These are phyloP conservation scores for Manacus vitellinus DNA, from an alignment of 2,113 vertebrate species.

Conservation along the genomic window DNA sequence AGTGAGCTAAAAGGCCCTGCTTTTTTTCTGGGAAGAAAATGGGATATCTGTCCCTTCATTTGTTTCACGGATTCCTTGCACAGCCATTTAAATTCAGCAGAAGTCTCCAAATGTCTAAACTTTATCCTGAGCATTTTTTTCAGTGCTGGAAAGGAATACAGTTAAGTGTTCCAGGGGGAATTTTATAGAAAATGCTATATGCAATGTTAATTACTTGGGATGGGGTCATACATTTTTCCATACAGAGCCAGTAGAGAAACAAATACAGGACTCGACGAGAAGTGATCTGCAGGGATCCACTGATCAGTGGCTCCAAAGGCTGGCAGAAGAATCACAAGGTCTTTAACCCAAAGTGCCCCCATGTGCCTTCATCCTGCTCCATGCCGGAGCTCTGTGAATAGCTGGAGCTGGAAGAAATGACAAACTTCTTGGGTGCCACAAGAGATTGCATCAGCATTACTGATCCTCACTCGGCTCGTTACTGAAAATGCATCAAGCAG, in stretches of 20 bases:
- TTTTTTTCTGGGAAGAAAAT: slow-evolving; percentile 33
- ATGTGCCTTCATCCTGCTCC: accelerated
- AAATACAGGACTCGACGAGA: not conserved
- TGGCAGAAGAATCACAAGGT: not conserved
- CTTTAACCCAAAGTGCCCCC: not conserved
- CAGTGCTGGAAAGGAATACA: slow-evolving; percentile 35
- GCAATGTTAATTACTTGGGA: slow-evolving; percentile 40
- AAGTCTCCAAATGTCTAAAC: slow-evolving; percentile 50
- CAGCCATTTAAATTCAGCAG: slow-evolving; percentile 42
- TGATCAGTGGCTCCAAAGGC: not conserved
- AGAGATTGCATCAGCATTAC: slow-evolving; percentile 39
- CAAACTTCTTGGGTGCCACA: slow-evolving; percentile 44
- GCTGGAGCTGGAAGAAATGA: not conserved
- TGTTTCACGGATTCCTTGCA: slow-evolving; percentile 20
- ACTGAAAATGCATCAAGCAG: slow-evolving; percentile 48
- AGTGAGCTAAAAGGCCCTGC: not conserved
- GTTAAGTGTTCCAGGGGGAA: slow-evolving; percentile 15
- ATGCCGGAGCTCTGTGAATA: not conserved
- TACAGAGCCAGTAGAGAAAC: not conserved
- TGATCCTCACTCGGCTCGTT: slow-evolving; percentile 10
- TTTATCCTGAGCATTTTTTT: slow-evolving; percentile 26
- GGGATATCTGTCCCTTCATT: slow-evolving; percentile 42
- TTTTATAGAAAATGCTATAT: slow-evolving; percentile 16
- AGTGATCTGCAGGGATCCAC: not conserved
- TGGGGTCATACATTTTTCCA: not conserved